phyloP scores from a whole-genome alignment of 2,797 vertebrate genomes.

The Pantherophis vulpinus region DNA sequence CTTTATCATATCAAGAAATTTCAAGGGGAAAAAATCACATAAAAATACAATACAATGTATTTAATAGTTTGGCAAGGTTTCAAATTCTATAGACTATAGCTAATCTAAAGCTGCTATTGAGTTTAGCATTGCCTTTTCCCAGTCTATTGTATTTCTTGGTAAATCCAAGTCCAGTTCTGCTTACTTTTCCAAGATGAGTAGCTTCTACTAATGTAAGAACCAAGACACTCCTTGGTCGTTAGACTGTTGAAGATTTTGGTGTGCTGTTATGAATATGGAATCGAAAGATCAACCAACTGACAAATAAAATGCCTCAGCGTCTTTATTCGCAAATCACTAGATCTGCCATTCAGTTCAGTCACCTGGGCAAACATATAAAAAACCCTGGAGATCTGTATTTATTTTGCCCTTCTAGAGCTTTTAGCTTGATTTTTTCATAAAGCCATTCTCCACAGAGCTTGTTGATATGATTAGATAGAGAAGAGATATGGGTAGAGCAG shows the following conservation, averaged over 20 bases:
- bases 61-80: neutral
- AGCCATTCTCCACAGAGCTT: slow-evolving; percentile 4
- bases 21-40: neutral
- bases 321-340: neutral
- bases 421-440: slow-evolving; percentile 5
- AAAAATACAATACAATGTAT: neutral
- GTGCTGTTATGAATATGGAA: neutral
- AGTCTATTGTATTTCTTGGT: neutral
- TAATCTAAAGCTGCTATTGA: neutral
- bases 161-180: neutral
- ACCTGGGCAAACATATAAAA: neutral
- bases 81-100: neutral
- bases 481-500: slow-evolving; percentile 23
- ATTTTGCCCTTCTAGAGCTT: slow-evolving; percentile 5
- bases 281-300: neutral
- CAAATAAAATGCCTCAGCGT: rapidly evolving
- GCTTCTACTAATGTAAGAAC: neutral
- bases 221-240: neutral
- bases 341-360: neutral
- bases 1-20: neutral
- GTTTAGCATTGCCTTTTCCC: neutral
- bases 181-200: neutral
- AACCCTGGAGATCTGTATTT: neutral
- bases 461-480: slow-evolving; percentile 47
- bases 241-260: neutral